Base-by-base conservation (phyloP, 2,797 vertebrate genomes). In the Leuciscus waleckii region DNA sequence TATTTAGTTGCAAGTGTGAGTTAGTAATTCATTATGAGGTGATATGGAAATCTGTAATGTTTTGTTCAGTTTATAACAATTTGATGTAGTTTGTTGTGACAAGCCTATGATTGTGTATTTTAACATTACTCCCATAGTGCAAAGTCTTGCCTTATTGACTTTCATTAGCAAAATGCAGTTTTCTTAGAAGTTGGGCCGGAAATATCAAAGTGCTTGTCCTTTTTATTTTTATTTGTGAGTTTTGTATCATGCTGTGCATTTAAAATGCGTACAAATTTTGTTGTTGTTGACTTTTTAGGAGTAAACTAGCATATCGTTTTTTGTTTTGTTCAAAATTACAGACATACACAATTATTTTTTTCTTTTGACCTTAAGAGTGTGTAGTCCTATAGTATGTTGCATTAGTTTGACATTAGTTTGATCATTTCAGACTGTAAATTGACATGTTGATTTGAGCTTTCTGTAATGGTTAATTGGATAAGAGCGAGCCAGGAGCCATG, bases 401-500 rank as follows among this genome's bases (percentile, higher is more conserved):
- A 58, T 61, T 78, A 54, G 29, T 75, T 51, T 75, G 21, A 56
- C 49, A 76, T 56, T 37, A 76, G 74, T 23, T 75, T 54, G 11
- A 35, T 49, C 7, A 75, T 54, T 35, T 76, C 14, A 51, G 19
- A 37, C 79, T 69, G 49, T 70, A 68, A 68, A 80, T 16, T 65
- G 23, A 39, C 35, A 63, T 74, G 58, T 67, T 74, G 23, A 68
- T 86, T 61, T 75, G 78, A 65, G 35, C 35, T 56, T 61, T 68
- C 61, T 49, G 29, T 67, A 68, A 76, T 51, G 23, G 26, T 63
- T 69, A 77, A 84, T 69, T 23, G 82, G 71, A 77, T 77, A 17
- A 84, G 63, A 17, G 21, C 61, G 23, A 43, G 54, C 23, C 61
- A 43, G 73, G n/a, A 77, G 37, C 23, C 61, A 21, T 54, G 63